Conservation (phyloP, 2,113 vertebrate genomes). For the Procapra przewalskii region DNA sequence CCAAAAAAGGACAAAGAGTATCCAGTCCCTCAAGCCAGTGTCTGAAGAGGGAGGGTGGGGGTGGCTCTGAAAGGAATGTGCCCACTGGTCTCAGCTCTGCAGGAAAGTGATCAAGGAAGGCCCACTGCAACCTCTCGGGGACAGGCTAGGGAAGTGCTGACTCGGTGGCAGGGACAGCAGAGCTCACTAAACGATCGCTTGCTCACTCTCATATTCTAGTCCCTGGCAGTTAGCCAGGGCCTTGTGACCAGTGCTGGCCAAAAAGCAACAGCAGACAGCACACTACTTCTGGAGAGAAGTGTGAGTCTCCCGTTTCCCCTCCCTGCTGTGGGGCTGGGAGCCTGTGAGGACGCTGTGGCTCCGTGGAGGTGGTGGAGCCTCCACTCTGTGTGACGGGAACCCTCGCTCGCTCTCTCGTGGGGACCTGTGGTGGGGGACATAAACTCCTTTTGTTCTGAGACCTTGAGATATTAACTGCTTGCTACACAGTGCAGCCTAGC, state of each 20-base stretch:
- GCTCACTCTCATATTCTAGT: not conserved
- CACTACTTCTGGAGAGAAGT: accelerated
- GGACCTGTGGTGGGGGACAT: not conserved
- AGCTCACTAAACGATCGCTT: not conserved
- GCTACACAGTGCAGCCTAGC: not conserved
- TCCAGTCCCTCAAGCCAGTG: accelerated
- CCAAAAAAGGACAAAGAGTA: not conserved
- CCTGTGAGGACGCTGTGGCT: not conserved
- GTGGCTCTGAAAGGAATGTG: not conserved
- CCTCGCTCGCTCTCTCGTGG: accelerated
- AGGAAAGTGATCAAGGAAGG: not conserved
- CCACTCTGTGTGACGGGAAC: not conserved
- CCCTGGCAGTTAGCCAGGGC: not conserved
- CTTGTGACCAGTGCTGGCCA: not conserved
- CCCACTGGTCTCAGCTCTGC: not conserved
- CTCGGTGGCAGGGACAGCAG: not conserved
- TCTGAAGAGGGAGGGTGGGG: not conserved
- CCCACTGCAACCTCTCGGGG: too few relatives aligned
- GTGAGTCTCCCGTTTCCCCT: not conserved
- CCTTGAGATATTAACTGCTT: not conserved
- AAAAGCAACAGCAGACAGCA: not conserved
- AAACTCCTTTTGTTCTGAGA: not conserved
- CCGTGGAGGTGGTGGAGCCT: not conserved
- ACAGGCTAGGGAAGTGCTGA: not conserved
- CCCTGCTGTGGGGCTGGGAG: not conserved